A percentile compares a stretch with the other conserved stretches of the same genome.
Conservation (phyloP, 2,113 vertebrate genomes). For the Cephalopholis sonnerati region DNA sequence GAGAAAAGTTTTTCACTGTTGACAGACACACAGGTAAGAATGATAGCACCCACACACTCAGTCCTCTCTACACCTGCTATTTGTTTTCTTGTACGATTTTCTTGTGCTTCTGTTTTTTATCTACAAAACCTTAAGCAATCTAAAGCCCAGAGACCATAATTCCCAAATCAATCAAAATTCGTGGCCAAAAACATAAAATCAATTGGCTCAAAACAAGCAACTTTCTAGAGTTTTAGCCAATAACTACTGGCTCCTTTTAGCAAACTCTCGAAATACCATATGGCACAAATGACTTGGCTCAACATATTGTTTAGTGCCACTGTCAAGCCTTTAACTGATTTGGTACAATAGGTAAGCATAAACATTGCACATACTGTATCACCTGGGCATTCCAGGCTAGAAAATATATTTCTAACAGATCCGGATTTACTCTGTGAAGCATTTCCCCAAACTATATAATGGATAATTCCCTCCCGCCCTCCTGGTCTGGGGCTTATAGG, state of each 20-base stretch:
- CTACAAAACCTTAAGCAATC: conserved; percentile 4
- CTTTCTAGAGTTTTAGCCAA: conserved; percentile 18
- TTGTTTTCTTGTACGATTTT: background rate
- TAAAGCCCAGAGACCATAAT: conserved; percentile 21
- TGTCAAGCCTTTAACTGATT: background rate
- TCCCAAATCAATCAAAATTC: conserved; percentile 38
- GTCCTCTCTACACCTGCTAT: background rate
- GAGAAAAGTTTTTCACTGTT: conserved; percentile 94
- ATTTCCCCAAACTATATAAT: background rate
- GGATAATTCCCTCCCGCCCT: background rate
- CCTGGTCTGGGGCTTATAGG: conserved; percentile 8
- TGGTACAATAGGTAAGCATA: background rate
- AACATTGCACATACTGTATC: background rate
- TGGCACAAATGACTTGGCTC: conserved; percentile 18
- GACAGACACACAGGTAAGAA: conserved; percentile 94
- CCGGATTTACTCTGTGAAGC: background rate
- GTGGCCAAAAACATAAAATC: conserved; percentile 35
- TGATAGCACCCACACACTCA: background rate
- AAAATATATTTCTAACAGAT: background rate
- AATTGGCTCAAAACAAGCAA: conserved; percentile 35
- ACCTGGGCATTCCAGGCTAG: background rate
- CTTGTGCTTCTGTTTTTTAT: background rate
- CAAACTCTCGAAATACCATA: conserved; percentile 22
- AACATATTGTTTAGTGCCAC: background rate
- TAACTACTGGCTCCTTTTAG: conserved; percentile 11